Evolutionary conservation across 2,888 invertebrate genomes (phyloP).

Genomic region (Eudemis profundana): DNA sequence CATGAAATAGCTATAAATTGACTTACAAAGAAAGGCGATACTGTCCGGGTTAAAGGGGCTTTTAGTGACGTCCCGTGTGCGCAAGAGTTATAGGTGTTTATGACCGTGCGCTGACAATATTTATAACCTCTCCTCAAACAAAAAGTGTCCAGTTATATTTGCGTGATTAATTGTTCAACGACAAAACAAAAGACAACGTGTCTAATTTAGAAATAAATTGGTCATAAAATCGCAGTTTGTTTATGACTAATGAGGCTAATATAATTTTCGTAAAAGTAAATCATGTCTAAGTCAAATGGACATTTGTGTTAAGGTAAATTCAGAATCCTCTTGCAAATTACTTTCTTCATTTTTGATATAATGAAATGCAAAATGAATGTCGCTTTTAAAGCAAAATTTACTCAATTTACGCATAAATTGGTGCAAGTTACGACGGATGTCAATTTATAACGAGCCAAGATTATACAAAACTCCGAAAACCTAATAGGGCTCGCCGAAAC

Average conservation of each 20-base stretch:
- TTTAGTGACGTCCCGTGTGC: slow-evolving; percentile 39
- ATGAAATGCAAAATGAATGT: slow-evolving; percentile 15
- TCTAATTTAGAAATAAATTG: too few relatives aligned
- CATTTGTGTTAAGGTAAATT: slow-evolving; percentile 4
- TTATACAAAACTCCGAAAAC: slow-evolving; percentile 31
- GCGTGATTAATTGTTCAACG: slow-evolving; percentile 11
- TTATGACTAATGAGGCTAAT: too few relatives aligned
- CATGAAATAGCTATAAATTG: slow-evolving; percentile 81
- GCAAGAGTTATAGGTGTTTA: slow-evolving; percentile 40
- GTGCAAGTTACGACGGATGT: slow-evolving; percentile 29
- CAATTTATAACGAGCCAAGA: slow-evolving; percentile 37
- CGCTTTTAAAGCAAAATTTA: slow-evolving; percentile 1
- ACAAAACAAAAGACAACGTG: not conserved
- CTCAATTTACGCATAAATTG: slow-evolving; percentile 4
- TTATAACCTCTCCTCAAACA: slow-evolving; percentile 30
- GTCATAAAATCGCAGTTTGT: too few relatives aligned
- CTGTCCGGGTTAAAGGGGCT: slow-evolving; percentile 41
- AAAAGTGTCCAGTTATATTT: slow-evolving; percentile 25
- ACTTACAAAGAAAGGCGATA: slow-evolving; percentile 74
- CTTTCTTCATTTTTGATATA: not conserved
- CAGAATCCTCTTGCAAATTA: not conserved
- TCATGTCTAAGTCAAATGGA: too few relatives aligned
- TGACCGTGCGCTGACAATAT: slow-evolving; percentile 34
- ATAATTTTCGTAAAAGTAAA: too few relatives aligned
- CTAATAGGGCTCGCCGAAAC: slow-evolving; percentile 40